phyloP scores from a whole-genome alignment of 1,140 invertebrate species.

The Riptortus pedestris region DNA sequence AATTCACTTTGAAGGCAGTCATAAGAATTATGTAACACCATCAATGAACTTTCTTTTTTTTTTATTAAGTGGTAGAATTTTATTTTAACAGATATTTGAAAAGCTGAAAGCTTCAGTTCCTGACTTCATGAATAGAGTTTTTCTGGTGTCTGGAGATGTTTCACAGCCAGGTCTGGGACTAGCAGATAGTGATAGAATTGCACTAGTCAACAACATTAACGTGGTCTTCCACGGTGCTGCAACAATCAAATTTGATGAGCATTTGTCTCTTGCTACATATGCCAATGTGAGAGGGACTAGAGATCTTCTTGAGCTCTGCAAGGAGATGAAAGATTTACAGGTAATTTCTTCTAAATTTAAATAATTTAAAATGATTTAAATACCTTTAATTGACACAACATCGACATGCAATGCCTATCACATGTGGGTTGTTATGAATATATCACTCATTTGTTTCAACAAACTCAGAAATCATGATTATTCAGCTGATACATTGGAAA shows the following conservation, averaged over 20 bases:
- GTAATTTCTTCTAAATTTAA: constrained; percentile 38
- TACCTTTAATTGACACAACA: not conserved
- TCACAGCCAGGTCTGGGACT: constrained; percentile 42
- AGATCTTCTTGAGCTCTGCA: constrained; percentile 58
- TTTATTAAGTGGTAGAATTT: too few species aligned
- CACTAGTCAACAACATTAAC: constrained; percentile 33
- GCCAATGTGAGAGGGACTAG: constrained; percentile 67
- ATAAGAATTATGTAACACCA: too few species aligned
- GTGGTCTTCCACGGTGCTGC: constrained; percentile 50
- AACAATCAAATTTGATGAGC: constrained; percentile 70
- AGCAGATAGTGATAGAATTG: constrained; percentile 37
- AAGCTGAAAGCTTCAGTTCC: not conserved
- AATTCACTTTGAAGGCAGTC: too few species aligned
- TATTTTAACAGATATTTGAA: not conserved
- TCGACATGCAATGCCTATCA: not conserved
- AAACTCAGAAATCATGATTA: too few species aligned
- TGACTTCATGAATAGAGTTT: not conserved
- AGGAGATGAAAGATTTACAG: constrained; percentile 59
- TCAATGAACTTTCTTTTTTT: too few species aligned
- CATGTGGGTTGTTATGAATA: not conserved
- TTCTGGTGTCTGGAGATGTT: constrained; percentile 41
- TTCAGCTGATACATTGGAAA: too few species aligned
- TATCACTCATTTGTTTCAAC: not conserved
- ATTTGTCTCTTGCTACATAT: constrained; percentile 57
- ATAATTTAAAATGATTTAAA: constrained; percentile 11